Evolutionary conservation across 2,113 vertebrate genomes (phyloP).

Genomic region (Rhinolophus sinicus): DNA sequence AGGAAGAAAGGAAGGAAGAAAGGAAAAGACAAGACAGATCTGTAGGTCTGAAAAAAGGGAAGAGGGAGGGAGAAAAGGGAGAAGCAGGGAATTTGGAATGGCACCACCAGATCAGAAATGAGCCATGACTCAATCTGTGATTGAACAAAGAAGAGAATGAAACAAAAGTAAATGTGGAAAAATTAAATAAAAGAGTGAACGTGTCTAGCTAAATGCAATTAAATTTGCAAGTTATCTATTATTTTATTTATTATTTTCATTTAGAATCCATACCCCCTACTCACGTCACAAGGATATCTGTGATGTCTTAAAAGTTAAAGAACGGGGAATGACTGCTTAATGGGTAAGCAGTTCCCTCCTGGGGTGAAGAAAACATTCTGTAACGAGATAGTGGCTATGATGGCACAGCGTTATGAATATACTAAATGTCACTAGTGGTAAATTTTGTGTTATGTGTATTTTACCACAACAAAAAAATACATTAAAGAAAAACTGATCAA

Average conservation of each 20-base stretch:
- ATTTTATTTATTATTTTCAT: not conserved
- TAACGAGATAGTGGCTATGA: not conserved
- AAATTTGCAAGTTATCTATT: not conserved
- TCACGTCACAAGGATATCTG: not conserved
- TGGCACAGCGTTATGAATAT: not conserved
- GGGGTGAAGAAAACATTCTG: not conserved
- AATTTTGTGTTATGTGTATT: not conserved
- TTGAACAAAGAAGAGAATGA: not conserved
- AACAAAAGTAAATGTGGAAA: not conserved
- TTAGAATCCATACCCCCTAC: not conserved
- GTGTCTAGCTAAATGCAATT: not conserved
- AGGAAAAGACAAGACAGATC: not conserved
- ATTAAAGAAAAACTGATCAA: conserved; percentile 7
- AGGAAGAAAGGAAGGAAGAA: too few species aligned
- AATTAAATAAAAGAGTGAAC: not conserved
- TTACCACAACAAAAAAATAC: not conserved
- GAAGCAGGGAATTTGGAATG: not conserved
- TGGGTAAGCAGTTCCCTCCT: not conserved
- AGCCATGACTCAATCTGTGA: not conserved
- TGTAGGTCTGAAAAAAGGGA: not conserved
- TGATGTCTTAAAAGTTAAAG: not conserved
- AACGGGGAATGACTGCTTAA: not conserved
- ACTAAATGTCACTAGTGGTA: not conserved
- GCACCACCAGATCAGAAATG: not conserved
- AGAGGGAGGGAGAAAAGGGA: not conserved